Base-by-base conservation (phyloP, 2,888 invertebrate species). In the Meganola albula region DNA sequence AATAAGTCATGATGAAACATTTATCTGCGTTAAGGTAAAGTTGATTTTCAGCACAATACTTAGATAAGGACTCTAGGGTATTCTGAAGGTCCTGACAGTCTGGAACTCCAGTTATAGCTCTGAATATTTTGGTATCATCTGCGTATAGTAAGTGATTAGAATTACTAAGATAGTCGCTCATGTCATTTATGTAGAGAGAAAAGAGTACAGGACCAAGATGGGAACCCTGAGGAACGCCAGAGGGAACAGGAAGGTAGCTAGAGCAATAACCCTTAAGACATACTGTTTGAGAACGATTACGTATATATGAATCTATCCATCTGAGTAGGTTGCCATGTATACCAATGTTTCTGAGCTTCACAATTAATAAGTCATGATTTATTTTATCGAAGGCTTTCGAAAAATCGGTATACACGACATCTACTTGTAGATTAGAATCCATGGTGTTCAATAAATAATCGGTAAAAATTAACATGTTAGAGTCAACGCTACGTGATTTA, bases 381-480 rank as follows among this genome's bases (percentile, higher is more conserved):
- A 37, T 32, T 32, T 37, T 37, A 25, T 37, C 34, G 9, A 31
- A 36, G 1, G 31, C 27, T 3, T 29, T 34, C n/a, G n/a, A n/a
- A n/a, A 27, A 27, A 18, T 24, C 13, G 4, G 24, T 13, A 13
- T 24, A 24, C 24, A 24, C 24, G 7, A 24, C 33, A 10, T 33
- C 33, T 9, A 33, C 33, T 9, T 32, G 34, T 8, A n/a, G 18
- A 8, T 22, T 12, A 2, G 10, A 21, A 12, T 44, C 33, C 33
- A 44, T 35, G 6, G 35, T 35, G 10, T 34, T 22, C 10, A 42
- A 11, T 3, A 45, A 9, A 11, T 29, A 12, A 14, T 37, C 31
- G 2, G 30, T 24, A 22, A 28, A 40, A 12, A 21, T 30, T 2
- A 44, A 9, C 14, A 45, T 25, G 24, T 45, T 42, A 6, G 18